Evolutionary conservation across 1,140 invertebrate species (phyloP).

Genomic region (Camponotus vicinus): DNA sequence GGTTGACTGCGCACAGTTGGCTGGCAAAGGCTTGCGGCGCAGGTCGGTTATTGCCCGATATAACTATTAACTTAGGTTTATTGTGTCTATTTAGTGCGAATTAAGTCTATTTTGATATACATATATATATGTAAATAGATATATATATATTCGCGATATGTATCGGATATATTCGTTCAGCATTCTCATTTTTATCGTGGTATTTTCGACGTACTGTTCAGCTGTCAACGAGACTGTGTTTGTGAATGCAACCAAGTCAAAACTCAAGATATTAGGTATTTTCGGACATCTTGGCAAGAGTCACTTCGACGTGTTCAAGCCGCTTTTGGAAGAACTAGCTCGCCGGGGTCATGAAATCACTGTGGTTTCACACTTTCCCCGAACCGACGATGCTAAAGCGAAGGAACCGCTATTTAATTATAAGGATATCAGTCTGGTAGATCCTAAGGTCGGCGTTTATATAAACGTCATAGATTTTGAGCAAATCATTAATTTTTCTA

Average conservation of each 20-base stretch:
- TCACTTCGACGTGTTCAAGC: constrained; percentile 90
- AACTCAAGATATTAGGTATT: constrained; percentile 88
- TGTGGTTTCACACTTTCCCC: constrained; percentile 89
- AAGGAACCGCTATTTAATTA: constrained; percentile 86
- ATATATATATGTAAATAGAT: no score
- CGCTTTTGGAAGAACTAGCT: constrained; percentile 88
- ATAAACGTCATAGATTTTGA: constrained; percentile 82
- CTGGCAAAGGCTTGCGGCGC: not conserved
- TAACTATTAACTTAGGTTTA: not conserved
- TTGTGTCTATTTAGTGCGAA: not conserved
- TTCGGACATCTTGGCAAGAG: constrained; percentile 89
- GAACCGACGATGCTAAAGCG: constrained; percentile 73
- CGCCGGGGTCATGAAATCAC: constrained; percentile 90
- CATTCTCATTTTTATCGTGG: not conserved
- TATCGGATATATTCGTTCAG: not conserved
- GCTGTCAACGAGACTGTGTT: not conserved
- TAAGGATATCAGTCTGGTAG: constrained; percentile 86
- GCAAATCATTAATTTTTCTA: not conserved
- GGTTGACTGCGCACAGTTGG: not conserved
- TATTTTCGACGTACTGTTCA: not conserved
- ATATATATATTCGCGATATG: not conserved
- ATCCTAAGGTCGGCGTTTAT: constrained; percentile 62
- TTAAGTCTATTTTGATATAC: not conserved
- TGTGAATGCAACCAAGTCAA: not conserved
- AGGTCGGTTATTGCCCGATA: not conserved